These are phyloP conservation scores for Lithophane leautieri DNA, from an alignment of 2,888 invertebrate genomes.

Conservation along the genomic window DNA sequence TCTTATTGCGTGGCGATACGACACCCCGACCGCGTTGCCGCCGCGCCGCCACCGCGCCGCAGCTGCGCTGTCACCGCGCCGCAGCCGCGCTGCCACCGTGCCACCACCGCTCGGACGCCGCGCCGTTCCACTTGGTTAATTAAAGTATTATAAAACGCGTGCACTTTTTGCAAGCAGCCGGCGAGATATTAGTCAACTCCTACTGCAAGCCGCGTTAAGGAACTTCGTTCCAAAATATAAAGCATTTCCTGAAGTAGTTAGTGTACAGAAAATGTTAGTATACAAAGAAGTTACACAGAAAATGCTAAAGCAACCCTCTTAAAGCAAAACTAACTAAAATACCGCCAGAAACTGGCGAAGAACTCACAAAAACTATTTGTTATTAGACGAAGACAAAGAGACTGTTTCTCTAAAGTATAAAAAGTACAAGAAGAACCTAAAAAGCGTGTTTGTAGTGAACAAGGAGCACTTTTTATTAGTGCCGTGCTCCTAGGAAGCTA, in stretches of 20 bases:
- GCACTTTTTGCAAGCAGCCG: too few relatives aligned
- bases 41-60: too few relatives aligned
- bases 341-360: slow-evolving; percentile 17
- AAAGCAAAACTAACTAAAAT: slow-evolving; percentile 30
- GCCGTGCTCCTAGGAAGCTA: slow-evolving; percentile 42
- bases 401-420: slow-evolving; percentile 58
- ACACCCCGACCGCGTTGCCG: too few relatives aligned
- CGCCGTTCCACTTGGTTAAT: too few relatives aligned
- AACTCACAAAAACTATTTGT: slow-evolving; percentile 62
- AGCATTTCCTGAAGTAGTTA: background rate
- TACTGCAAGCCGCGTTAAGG: too few relatives aligned
- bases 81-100: too few relatives aligned
- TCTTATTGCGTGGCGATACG: too few relatives aligned
- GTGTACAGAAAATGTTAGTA: too few relatives aligned
- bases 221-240: background rate
- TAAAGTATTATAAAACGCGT: too few relatives aligned
- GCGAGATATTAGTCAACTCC: too few relatives aligned
- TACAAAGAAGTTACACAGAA: background rate
- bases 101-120: too few relatives aligned
- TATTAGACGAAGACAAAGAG: slow-evolving; percentile 65
- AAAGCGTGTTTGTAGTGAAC: slow-evolving; percentile 53
- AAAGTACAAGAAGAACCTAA: slow-evolving; percentile 48
- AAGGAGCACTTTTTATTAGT: slow-evolving; percentile 52
- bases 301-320: background rate
- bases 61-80: too few relatives aligned